Evolutionary conservation across 2,797 vertebrate species (phyloP).

Genomic region (Oryzias dopingdopingensis): DNA sequence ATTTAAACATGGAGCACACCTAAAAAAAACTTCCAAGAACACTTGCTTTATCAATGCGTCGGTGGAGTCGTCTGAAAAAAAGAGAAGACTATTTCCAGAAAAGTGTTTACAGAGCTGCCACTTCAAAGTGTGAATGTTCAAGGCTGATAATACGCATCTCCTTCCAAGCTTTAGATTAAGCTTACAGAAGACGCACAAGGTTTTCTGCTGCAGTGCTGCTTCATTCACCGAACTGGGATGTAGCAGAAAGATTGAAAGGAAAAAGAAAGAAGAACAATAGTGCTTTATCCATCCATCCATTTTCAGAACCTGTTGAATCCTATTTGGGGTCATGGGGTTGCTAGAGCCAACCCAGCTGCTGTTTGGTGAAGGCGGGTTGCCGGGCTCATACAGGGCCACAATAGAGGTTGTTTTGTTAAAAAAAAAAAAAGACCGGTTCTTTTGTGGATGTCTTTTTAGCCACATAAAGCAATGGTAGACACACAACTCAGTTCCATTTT

Average conservation of each 20-base stretch:
- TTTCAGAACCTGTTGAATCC: not conserved
- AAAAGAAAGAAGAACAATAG: not conserved
- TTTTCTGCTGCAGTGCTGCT: conserved; percentile 13
- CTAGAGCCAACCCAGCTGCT: no score
- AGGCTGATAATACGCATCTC: conserved; percentile 43
- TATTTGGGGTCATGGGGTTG: no score
- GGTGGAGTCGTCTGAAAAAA: conserved; percentile 57
- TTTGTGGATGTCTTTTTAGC: no score
- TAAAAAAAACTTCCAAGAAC: conserved; percentile 61
- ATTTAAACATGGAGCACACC: conserved; percentile 49
- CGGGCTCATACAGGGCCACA: no score
- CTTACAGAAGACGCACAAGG: conserved; percentile 13
- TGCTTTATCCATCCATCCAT: not conserved
- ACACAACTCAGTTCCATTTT: conserved; percentile 42
- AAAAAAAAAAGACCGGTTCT: no score
- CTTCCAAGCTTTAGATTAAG: conserved; percentile 18
- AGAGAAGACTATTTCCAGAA: conserved; percentile 59
- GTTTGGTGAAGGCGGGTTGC: no score
- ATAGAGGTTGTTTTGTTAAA: no score
- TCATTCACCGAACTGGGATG: conserved; percentile 2
- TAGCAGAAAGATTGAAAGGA: not conserved
- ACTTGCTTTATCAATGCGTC: conserved; percentile 36
- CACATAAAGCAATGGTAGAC: no score
- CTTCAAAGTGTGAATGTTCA: conserved; percentile 63
- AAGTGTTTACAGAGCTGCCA: conserved; percentile 52